These are phyloP conservation scores for Meleagris gallopavo DNA, from an alignment of 2,113 vertebrate species.

Conservation along the genomic window DNA sequence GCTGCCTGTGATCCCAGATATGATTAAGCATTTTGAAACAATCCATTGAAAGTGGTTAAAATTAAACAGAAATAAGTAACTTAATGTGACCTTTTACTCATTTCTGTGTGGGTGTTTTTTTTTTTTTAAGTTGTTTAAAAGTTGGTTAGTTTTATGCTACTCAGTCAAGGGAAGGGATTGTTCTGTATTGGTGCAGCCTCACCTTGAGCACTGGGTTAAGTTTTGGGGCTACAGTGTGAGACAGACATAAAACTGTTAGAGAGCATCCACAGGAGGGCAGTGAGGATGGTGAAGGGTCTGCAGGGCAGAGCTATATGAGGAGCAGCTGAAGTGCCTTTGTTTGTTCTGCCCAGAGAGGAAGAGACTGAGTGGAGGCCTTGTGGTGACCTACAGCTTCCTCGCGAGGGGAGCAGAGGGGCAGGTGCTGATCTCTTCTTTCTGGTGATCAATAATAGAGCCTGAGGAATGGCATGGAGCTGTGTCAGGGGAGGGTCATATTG, in stretches of 20 bases:
- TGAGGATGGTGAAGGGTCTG: not conserved
- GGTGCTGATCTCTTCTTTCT: not conserved
- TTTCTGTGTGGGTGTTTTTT: not conserved
- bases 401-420: not conserved
- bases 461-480: not conserved
- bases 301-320: not conserved
- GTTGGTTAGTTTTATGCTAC: not conserved
- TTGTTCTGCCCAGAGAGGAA: not conserved
- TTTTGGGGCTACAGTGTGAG: not conserved
- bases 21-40: not conserved
- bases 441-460: not conserved
- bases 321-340: not conserved
- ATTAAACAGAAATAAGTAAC: slow-evolving; percentile 16
- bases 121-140: not conserved
- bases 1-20: not conserved
- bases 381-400: not conserved
- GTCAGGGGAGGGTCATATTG: not conserved
- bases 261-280: not conserved
- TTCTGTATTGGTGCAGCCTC: not conserved
- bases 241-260: not conserved
- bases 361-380: not conserved
- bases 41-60: not conserved
- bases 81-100: not conserved
- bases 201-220: not conserved
- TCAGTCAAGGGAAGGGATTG: not conserved